phyloP scores from a whole-genome alignment of 1,140 invertebrate species.

The Glossosoma conforme region DNA sequence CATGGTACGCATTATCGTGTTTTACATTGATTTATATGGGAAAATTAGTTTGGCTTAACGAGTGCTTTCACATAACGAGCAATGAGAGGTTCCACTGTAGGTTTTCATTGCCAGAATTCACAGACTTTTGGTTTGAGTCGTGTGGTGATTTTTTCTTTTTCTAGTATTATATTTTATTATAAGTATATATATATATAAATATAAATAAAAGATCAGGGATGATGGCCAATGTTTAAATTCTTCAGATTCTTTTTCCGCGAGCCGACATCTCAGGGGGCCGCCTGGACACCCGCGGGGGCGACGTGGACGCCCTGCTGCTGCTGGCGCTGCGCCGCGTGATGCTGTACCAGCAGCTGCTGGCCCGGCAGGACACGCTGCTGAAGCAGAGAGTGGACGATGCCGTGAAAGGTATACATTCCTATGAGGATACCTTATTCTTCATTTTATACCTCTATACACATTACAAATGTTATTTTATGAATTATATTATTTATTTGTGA shows the following conservation, averaged over 20 bases:
- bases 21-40: no score
- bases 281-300: slow-evolving; percentile 24
- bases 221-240: no score
- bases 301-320: slow-evolving; percentile 23
- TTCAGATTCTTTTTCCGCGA: slow-evolving; percentile 16
- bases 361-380: slow-evolving; percentile 15
- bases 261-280: slow-evolving; percentile 15
- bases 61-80: no score
- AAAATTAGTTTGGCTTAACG: no score
- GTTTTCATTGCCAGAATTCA: no score
- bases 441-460: background rate
- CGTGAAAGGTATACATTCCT: slow-evolving; percentile 13
- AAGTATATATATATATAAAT: no score
- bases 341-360: slow-evolving; percentile 27
- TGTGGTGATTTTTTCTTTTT: no score
- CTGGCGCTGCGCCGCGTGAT: slow-evolving; percentile 19
- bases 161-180: no score
- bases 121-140: no score
- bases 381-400: slow-evolving; percentile 16
- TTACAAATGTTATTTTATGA: background rate
- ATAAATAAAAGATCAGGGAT: no score
- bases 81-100: no score
- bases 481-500: slow-evolving; percentile 4
- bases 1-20: no score
- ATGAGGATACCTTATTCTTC: background rate